phyloP scores from a whole-genome alignment of 2,113 vertebrate species.

The Craseonycteris thonglongyai region DNA sequence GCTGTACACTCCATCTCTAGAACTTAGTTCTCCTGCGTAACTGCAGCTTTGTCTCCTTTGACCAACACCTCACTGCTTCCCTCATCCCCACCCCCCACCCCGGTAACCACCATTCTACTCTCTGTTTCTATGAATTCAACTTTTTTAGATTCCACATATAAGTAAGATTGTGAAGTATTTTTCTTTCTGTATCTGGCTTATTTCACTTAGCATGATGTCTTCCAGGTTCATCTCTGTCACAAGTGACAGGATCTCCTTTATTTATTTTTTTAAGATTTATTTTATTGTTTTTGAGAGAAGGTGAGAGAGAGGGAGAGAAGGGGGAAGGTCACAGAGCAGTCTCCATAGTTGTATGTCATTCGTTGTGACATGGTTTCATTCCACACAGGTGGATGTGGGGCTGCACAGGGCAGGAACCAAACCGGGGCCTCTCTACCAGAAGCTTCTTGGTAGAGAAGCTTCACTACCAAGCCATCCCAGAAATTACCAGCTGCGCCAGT shows the following conservation, averaged over 20 bases:
- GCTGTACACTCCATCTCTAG: neutral
- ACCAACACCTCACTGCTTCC: neutral
- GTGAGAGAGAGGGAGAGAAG: too few species aligned
- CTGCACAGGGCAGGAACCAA: too few species aligned
- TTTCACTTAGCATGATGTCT: neutral
- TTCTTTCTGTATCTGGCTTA: neutral
- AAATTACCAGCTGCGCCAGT: too few species aligned
- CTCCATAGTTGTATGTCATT: too few species aligned
- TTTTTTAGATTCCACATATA: neutral
- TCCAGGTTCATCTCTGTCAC: neutral
- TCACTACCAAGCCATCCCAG: too few species aligned
- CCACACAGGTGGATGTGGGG: too few species aligned
- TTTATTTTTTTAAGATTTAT: too few species aligned
- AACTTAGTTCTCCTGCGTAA: neutral
- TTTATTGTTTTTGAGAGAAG: too few species aligned
- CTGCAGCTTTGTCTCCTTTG: neutral
- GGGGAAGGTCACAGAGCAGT: too few species aligned
- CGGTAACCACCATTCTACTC: neutral
- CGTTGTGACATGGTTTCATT: too few species aligned
- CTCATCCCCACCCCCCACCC: neutral
- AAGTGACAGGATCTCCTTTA: neutral
- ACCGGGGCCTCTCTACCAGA: too few species aligned
- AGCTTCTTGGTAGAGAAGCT: too few species aligned
- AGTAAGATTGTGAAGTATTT: neutral
- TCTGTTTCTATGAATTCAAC: neutral